Evolutionary conservation across 1,140 invertebrate species (phyloP), one percentile per base, ranked within the genome.

Genomic region (Aphaenogaster ashmeadi): DNA sequence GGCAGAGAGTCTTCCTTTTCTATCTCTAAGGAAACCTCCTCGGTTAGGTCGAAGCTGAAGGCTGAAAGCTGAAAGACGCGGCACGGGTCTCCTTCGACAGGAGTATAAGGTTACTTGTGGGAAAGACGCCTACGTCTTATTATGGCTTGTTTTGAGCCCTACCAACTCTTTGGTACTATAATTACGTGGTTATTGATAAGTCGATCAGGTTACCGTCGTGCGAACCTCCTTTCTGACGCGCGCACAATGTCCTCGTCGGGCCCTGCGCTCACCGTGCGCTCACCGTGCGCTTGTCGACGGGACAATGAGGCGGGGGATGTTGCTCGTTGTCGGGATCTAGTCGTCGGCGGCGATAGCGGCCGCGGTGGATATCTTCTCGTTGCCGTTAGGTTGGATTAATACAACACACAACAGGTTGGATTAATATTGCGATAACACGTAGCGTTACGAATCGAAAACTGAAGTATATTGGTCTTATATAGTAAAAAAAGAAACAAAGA

Each of bases 101-200:
- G 92, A 92, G 91, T 95, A 95, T 95, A 94, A 94, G 91, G 92
- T 95, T 95, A 94, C 95, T 95, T 95, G 94, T 95, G 95, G 95
- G 95, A 95, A 95, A 95, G 93, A 95, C 93, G 93, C 93, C 93
- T 93, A 91, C 93, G 93, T 95, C 92, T 95, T 95, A 95, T 95
- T 95, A 95, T 95, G 94, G 94, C 94, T 95, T 95, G 95, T 95
- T 95, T 95, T 95, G 94, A 94, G 93, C 93, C 90, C 93, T 93
- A 93, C 91, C 94, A 95, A 95, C 95, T 95, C 95, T 95, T 95
- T 95, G 92, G 93, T 95, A 94, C 94, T 94, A 94, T 95, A 95
- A 95, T 95, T 95, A 95, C 94, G 93, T 93, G 94, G 92, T 95
- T 95, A 95, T 95, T 95, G 95, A 95, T 95, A 95, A 95, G 94